phyloP scores from a whole-genome alignment of 37 sponge, comb jelly and placozoan genomes.

The Corticium candelabrum region DNA sequence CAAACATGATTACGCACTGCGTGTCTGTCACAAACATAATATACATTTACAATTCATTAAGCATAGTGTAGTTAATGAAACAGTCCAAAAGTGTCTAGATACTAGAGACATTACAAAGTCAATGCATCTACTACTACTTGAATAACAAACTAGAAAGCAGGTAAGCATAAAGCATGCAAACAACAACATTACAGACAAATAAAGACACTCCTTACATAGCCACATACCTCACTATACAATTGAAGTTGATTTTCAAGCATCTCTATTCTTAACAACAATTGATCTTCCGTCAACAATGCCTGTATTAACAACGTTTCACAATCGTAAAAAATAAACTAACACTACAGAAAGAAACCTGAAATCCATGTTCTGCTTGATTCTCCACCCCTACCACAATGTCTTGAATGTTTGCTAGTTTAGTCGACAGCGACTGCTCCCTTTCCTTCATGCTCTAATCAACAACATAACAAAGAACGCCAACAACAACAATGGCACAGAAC shows the following conservation, averaged over 20 bases:
- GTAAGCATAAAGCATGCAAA: too few species aligned
- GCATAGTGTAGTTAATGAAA: too few species aligned
- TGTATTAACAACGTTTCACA: too few species aligned
- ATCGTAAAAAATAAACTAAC: not conserved
- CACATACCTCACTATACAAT: slow-evolving; percentile 54
- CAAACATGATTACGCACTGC: too few species aligned
- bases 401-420: slow-evolving; percentile 65
- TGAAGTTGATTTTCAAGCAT: slow-evolving; percentile 90
- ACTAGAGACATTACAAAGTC: too few species aligned
- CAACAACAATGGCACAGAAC: not conserved
- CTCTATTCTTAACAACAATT: slow-evolving; percentile 83
- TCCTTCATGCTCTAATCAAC: not conserved
- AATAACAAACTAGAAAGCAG: too few species aligned
- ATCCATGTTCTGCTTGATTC: slow-evolving; percentile 37
- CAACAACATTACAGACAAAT: not conserved
- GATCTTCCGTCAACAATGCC: slow-evolving; percentile 73
- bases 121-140: too few species aligned
- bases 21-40: too few species aligned
- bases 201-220: not conserved
- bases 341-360: slow-evolving; percentile 35
- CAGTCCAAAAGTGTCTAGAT: too few species aligned
- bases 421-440: slow-evolving; percentile 61
- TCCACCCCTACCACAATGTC: slow-evolving; percentile 32
- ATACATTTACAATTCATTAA: too few species aligned
- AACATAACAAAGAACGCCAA: slow-evolving; percentile 10